Evolutionary conservation across 2,113 vertebrate species (phyloP).

Genomic region (Donacobius atricapilla): DNA sequence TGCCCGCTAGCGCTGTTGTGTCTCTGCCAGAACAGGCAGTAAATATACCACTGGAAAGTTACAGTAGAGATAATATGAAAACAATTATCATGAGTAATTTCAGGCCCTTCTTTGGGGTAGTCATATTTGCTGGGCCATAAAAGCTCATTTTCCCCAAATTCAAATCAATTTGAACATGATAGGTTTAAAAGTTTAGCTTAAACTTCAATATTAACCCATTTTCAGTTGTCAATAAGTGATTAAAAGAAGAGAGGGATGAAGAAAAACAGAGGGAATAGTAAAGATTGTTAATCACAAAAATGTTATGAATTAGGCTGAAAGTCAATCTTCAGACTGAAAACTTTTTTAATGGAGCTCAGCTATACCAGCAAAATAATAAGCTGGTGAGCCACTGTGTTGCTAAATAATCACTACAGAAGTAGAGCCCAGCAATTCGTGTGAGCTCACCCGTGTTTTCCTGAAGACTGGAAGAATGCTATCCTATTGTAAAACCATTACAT

Average conservation of each 20-base stretch:
- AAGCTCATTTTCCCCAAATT: not conserved
- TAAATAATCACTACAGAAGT: not conserved
- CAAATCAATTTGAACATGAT: not conserved
- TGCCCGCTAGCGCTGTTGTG: not conserved
- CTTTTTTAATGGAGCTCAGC: not conserved
- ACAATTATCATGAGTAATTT: conserved; percentile 11
- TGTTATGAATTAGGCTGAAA: not conserved
- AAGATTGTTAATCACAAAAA: not conserved
- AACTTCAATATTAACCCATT: not conserved
- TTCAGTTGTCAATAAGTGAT: not conserved
- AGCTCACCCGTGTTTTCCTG: not conserved
- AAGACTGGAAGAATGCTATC: not conserved
- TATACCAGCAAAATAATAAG: not conserved
- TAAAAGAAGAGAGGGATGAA: not conserved
- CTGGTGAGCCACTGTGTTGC: not conserved
- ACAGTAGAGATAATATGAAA: conserved; percentile 45
- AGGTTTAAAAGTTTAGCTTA: not conserved
- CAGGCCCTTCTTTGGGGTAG: not conserved
- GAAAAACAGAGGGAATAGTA: not conserved
- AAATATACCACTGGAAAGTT: conserved; percentile 42
- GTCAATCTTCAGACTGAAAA: not conserved
- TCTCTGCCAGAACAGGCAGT: conserved; percentile 34
- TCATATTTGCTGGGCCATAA: not conserved
- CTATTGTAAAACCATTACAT: not conserved
- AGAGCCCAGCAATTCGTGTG: not conserved